Evolutionary conservation across 2,888 invertebrate genomes (phyloP), one percentile per base, ranked within the genome.

Genomic region (Theretra japonica): DNA sequence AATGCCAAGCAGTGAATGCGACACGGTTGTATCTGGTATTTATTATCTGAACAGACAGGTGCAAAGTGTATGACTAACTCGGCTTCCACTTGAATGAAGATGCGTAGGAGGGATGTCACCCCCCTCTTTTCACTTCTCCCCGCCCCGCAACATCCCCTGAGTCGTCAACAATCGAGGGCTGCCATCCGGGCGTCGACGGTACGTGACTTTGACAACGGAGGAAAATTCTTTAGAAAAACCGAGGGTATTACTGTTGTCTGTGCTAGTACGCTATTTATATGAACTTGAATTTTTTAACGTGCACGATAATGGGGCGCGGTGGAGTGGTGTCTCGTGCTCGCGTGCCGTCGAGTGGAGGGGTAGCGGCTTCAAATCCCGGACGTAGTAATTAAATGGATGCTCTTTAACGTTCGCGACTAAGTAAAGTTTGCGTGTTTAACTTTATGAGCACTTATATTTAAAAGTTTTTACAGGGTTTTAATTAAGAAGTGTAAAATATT

Each of bases 91-190:
- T 89, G 82, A 91, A 89, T 87, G 88, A 83, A 86, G 86, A 88
- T 89, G 89, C 87, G 91, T 91, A 82, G 91, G 91, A 90, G 92
- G 92, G 91, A 91, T 89, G 87, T 92, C 90, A 90, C 92, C 93
- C 85, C 88, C 88, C 81, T 81, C 82, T 83, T n/a, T 5, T 5
- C 5, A n/a, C n/a, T n/a, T 1, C 53, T 15, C 19, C 53, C 19
- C 19, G 0, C 53, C 53, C 53, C 53, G 53, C n/a, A 53, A 1
- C 53, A 53, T 19, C 53, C 53, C 53, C 53, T n/a, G n/a, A n/a
- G 19, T 86, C 81, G 83, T 88, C 83, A 89, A 92, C 89, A 91
- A 90, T 89, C 80, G 87, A 82, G 84, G 79, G 81, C 77, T 77
- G 85, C 86, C 90, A 89, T 90, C 89, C 86, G 85, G 62, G 81